Conservation (phyloP, 2,113 vertebrate genomes). For the Panthera uncia region DNA sequence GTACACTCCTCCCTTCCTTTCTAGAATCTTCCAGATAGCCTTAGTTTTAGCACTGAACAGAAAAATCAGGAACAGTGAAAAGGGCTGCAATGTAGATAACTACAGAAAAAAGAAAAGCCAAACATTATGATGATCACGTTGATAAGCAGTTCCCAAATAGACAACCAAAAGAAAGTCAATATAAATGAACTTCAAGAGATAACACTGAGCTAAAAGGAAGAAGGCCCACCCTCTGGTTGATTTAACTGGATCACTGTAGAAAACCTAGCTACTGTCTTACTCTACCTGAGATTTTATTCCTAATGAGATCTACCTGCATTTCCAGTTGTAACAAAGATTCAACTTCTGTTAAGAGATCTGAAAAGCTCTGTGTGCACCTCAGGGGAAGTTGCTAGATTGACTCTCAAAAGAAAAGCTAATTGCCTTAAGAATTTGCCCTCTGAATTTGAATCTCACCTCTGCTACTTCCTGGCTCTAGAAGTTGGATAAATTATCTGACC, state of each 20-base stretch:
- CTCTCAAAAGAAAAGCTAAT: not conserved
- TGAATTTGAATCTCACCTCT: slow-evolving; percentile 5
- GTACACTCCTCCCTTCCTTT: not conserved
- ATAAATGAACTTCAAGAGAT: not conserved
- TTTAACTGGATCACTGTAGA: not conserved
- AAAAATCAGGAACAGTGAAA: not conserved
- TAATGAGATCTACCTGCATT: slow-evolving; percentile 16
- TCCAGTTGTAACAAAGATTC: not conserved
- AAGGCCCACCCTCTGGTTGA: not conserved
- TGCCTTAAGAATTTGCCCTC: not conserved
- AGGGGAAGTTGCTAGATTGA: not conserved
- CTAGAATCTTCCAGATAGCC: slow-evolving; percentile 23
- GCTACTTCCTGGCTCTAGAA: not conserved
- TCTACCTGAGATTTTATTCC: slow-evolving; percentile 11
- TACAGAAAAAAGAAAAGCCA: slow-evolving; percentile 30
- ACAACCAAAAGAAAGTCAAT: not conserved
- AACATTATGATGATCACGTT: not conserved
- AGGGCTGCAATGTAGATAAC: not conserved
- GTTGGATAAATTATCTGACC: not conserved
- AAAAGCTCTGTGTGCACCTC: not conserved
- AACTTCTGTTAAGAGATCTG: not conserved
- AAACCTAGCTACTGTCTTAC: not conserved
- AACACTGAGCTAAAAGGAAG: not conserved
- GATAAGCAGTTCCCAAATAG: not conserved
- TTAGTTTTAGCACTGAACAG: not conserved